Conservation (phyloP, 2,797 vertebrate genomes). For the Pangasius mekongensis region DNA sequence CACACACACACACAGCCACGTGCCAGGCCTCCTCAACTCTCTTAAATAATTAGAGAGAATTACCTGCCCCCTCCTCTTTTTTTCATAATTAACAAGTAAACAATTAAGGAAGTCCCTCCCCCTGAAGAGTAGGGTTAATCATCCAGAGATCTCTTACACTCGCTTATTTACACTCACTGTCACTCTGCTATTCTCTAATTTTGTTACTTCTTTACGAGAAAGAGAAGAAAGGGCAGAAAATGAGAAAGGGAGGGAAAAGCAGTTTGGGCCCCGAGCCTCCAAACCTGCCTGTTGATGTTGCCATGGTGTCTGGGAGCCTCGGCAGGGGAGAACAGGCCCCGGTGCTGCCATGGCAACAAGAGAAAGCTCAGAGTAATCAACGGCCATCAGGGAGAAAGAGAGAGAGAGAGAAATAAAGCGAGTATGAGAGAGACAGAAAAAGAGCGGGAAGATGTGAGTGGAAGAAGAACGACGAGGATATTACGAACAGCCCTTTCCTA, state of each 20-base stretch:
- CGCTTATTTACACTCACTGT: constrained; percentile 33
- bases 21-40: constrained; percentile 50
- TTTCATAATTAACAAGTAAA: constrained; percentile 63
- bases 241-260: constrained; percentile 41
- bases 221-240: constrained; percentile 37
- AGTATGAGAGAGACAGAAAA: constrained; percentile 32
- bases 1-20: constrained; percentile 49
- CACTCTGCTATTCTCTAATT: constrained; percentile 30
- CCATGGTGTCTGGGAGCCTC: constrained; percentile 63
- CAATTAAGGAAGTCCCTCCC: constrained; percentile 55
- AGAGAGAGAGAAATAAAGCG: constrained; percentile 15
- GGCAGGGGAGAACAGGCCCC: constrained; percentile 59
- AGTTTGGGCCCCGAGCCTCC: constrained; percentile 52
- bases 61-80: constrained; percentile 48
- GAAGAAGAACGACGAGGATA: constrained; percentile 16
- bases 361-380: constrained; percentile 63
- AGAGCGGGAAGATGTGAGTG: constrained; percentile 39
- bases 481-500: constrained; percentile 16
- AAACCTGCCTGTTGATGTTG: constrained; percentile 64
- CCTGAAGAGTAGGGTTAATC: constrained; percentile 51
- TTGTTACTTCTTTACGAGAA: constrained; percentile 21
- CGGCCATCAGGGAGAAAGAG: constrained; percentile 43
- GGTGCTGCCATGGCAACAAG: constrained; percentile 62
- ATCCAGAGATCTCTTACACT: constrained; percentile 38
- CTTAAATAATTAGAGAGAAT: constrained; percentile 63